Conservation (phyloP, 2,888 invertebrate species). For the Adelognathus sp. region DNA sequence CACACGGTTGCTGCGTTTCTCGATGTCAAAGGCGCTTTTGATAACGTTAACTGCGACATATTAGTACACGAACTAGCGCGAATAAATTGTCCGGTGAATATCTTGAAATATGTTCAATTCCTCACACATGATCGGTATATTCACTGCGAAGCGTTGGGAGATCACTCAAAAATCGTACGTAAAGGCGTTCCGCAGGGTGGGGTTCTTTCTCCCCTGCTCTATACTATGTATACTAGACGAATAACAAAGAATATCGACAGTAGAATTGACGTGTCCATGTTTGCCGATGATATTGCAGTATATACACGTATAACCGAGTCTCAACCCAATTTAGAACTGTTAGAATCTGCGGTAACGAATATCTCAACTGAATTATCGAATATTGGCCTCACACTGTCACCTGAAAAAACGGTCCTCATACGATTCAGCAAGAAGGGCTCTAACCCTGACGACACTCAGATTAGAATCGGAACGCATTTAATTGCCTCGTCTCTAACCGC, state of each 20-base stretch:
- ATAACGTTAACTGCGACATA: slow-evolving; percentile 53
- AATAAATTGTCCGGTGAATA: slow-evolving; percentile 12
- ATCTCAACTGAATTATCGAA: neutral
- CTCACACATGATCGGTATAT: slow-evolving; percentile 8
- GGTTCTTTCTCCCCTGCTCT: slow-evolving; percentile 51
- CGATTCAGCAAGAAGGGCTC: slow-evolving; percentile 15
- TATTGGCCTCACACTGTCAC: neutral
- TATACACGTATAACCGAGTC: slow-evolving; percentile 6
- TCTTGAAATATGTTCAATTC: slow-evolving; percentile 28
- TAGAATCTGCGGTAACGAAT: neutral
- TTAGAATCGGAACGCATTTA: neutral
- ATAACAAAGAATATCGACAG: slow-evolving; percentile 8
- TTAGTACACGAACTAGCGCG: slow-evolving; percentile 38
- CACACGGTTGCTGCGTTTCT: slow-evolving; percentile 50
- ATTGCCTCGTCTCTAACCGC: neutral
- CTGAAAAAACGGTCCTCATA: slow-evolving; percentile 2
- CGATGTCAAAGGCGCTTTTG: slow-evolving; percentile 58
- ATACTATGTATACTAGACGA: slow-evolving; percentile 35
- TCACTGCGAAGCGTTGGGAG: neutral
- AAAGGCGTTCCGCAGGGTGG: slow-evolving; percentile 56
- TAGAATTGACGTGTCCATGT: slow-evolving; percentile 11
- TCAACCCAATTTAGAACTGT: neutral
- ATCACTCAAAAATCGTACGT: slow-evolving; percentile 7
- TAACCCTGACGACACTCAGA: neutral
- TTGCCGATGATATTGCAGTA: slow-evolving; percentile 55